A percentile compares a stretch with the other conserved stretches of the same genome.
phyloP scores from a whole-genome alignment of 1,140 invertebrate genomes.

The Drosophila bipectinata region DNA sequence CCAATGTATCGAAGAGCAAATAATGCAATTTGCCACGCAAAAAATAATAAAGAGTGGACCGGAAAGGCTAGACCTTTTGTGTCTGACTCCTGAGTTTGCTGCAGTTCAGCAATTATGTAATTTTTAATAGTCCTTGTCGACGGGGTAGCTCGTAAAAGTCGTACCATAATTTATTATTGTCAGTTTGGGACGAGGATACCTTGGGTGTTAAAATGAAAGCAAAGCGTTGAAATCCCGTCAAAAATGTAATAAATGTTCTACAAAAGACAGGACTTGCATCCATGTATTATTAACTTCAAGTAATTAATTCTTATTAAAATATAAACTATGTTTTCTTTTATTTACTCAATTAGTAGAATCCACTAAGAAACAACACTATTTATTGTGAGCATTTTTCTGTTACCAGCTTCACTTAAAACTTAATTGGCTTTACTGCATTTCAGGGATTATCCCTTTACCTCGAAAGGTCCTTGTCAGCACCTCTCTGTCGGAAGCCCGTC shows the following conservation, averaged over 20 bases:
- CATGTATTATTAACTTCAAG: background rate
- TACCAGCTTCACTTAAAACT: background rate
- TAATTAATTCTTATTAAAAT: too few species aligned
- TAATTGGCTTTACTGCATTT: slow-evolving; percentile 19
- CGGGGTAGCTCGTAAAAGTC: slow-evolving; percentile 63
- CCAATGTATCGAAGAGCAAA: slow-evolving; percentile 69
- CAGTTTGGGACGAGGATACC: slow-evolving; percentile 39
- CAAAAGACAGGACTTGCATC: background rate
- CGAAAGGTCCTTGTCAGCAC: slow-evolving; percentile 27
- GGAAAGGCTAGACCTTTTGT: slow-evolving; percentile 35
- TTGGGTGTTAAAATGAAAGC: slow-evolving; percentile 22
- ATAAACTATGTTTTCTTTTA: background rate
- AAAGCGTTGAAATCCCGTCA: slow-evolving; percentile 58
- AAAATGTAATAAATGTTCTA: slow-evolving; percentile 54
- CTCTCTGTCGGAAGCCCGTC: slow-evolving; percentile 4
- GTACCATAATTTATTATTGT: slow-evolving; percentile 76
- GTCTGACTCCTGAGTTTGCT: slow-evolving; percentile 41
- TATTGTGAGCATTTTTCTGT: background rate
- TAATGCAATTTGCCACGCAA: slow-evolving; percentile 73
- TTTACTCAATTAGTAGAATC: too few species aligned
- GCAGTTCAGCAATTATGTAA: slow-evolving; percentile 77
- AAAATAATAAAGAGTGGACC: background rate
- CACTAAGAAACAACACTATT: too few species aligned
- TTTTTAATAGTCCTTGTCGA: slow-evolving; percentile 68
- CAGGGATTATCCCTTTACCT: slow-evolving; percentile 16